Conservation (phyloP, 1,140 invertebrate species). For the Campodea augens region DNA sequence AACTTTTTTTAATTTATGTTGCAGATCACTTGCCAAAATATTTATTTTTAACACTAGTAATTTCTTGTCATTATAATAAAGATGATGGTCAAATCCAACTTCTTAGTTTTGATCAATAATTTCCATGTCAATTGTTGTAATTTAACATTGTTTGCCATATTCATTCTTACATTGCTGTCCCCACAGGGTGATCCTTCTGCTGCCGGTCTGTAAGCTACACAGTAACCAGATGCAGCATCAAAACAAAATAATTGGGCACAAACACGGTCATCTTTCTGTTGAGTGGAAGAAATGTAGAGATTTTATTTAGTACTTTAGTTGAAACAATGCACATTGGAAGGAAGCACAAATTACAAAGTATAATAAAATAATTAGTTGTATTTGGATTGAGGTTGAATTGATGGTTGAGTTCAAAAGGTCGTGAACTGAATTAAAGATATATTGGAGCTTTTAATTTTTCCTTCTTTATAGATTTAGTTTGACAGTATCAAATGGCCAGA, state of each 20-base stretch:
- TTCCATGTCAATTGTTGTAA: slow-evolving; percentile 2
- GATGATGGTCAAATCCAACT: background rate
- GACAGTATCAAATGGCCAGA: no score
- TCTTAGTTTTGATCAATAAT: slow-evolving; percentile 2
- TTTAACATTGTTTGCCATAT: background rate
- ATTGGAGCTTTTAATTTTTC: no score
- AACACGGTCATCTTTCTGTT: slow-evolving; percentile 76
- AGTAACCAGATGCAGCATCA: slow-evolving; percentile 81
- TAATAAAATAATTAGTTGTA: no score
- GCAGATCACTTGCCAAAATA: no score
- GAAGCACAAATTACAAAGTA: no score
- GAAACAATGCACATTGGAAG: background rate
- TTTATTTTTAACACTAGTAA: background rate
- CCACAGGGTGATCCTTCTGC: slow-evolving; percentile 86
- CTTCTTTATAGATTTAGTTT: no score
- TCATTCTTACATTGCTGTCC: slow-evolving; percentile 57
- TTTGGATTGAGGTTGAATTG: no score
- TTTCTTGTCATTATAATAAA: background rate
- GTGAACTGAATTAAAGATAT: no score
- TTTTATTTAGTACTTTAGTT: background rate
- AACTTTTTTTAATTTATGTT: no score
- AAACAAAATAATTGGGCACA: slow-evolving; percentile 91
- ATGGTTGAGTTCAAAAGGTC: no score
- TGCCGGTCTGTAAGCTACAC: slow-evolving; percentile 82
- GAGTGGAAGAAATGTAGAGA: slow-evolving; percentile 13